A percentile compares a stretch with the other conserved stretches of the same genome.
These are phyloP conservation scores for Panopea generosa DNA, from an alignment of 2,888 invertebrate species.

Conservation along the genomic window DNA sequence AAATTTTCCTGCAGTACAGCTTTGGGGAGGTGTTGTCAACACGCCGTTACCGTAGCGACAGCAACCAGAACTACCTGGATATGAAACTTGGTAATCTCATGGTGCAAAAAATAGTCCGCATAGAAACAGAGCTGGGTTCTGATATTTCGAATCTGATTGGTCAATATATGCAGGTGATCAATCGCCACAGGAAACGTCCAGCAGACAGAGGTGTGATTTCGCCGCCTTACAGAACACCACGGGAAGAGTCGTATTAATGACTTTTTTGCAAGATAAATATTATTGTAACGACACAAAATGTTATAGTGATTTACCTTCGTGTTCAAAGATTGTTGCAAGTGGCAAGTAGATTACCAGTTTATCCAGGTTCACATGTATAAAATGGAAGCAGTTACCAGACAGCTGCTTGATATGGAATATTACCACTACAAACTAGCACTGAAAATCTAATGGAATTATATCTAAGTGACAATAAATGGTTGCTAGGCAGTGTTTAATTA, in stretches of 20 bases:
- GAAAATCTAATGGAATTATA: no score
- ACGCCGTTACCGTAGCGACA: constrained; percentile 86
- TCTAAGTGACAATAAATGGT: no score
- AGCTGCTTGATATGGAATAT: no score
- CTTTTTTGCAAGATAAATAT: neutral
- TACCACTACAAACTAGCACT: no score
- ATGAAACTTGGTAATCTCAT: constrained; percentile 98
- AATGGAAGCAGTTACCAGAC: no score
- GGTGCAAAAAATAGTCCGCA: constrained; percentile 96
- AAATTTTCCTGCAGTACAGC: constrained; percentile 96
- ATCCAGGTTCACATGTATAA: no score
- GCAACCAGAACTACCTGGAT: constrained; percentile 88
- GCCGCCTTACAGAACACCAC: constrained; percentile 44
- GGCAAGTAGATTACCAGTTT: no score
- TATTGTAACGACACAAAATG: no score
- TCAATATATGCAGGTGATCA: constrained; percentile 96
- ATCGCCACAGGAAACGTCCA: constrained; percentile 75
- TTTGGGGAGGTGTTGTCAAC: constrained; percentile 98
- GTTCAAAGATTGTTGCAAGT: no score
- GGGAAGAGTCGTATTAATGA: constrained; percentile 38
- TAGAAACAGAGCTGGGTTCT: constrained; percentile 98
- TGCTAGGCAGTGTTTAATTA: no score
- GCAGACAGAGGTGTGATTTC: constrained; percentile 46
- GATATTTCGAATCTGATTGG: constrained; percentile 98
- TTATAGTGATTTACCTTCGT: no score